Evolutionary conservation across 2,888 invertebrate species (phyloP).

Genomic region (Synergus umbraculus): DNA sequence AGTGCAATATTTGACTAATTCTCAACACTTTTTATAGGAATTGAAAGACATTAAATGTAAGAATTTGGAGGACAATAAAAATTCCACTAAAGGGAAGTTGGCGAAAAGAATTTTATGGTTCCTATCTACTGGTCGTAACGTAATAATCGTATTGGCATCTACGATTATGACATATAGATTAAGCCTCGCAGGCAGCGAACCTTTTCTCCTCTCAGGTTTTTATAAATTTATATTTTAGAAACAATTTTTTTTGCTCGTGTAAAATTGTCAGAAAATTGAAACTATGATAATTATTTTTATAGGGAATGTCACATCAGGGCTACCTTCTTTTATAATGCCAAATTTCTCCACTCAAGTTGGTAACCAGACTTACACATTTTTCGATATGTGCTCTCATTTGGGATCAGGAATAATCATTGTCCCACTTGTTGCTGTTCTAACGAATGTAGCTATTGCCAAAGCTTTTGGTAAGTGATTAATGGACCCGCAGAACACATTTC

Average conservation of each 20-base stretch:
- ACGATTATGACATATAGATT: conserved; percentile 80
- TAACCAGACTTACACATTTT: conserved; percentile 82
- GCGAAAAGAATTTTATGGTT: conserved; percentile 85
- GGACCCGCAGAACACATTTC: not conserved
- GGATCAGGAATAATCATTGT: conserved; percentile 89
- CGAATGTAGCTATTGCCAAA: conserved; percentile 96
- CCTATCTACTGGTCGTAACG: conserved; percentile 88
- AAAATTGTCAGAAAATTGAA: not conserved
- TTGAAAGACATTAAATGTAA: conserved; percentile 78
- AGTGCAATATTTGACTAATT: not conserved
- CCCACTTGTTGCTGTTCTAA: conserved; percentile 92
- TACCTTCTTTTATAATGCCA: conserved; percentile 84
- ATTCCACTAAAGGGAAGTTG: conserved; percentile 59
- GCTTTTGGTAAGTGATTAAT: conserved; percentile 86
- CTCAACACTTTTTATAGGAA: conserved; percentile 78
- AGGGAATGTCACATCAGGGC: conserved; percentile 84
- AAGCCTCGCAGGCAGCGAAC: conserved; percentile 77
- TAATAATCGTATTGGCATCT: conserved; percentile 84
- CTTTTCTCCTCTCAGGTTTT: conserved; percentile 79
- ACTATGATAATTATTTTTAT: conserved; percentile 54
- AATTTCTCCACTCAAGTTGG: conserved; percentile 81
- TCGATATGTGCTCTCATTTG: conserved; percentile 84
- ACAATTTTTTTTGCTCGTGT: too few species aligned
- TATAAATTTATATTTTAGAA: conserved; percentile 40
- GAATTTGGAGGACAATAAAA: conserved; percentile 54